These are phyloP conservation scores for Triplophysa siluroides DNA, from an alignment of 2,113 vertebrate genomes.

Conservation along the genomic window DNA sequence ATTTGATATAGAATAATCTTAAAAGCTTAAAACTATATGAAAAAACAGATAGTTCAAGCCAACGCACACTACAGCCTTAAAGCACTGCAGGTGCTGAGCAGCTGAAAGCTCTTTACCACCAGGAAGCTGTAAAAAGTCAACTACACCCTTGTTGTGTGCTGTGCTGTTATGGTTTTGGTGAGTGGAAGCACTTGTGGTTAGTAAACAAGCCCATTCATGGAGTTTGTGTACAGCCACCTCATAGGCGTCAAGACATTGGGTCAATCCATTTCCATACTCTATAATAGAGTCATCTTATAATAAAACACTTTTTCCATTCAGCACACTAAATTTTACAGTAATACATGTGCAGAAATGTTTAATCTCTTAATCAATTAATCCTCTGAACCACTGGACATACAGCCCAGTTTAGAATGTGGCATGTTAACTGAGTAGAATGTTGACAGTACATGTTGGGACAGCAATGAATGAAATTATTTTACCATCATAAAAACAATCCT, in stretches of 20 bases:
- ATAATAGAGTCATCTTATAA: neutral
- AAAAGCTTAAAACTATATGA: constrained; percentile 59
- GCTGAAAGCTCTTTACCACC: constrained; percentile 56
- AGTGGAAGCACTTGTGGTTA: constrained; percentile 55
- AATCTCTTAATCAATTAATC: too few relatives aligned
- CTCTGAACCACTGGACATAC: too few relatives aligned
- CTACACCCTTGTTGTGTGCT: constrained; percentile 50
- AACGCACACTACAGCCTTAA: constrained; percentile 13
- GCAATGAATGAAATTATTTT: too few relatives aligned
- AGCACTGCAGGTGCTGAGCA: constrained; percentile 67
- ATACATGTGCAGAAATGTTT: too few relatives aligned
- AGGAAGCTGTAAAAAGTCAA: constrained; percentile 52
- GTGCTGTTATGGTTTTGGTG: constrained; percentile 49
- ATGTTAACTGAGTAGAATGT: too few relatives aligned
- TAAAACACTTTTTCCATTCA: too few relatives aligned
- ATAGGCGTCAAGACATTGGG: constrained; percentile 43
- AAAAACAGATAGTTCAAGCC: constrained; percentile 63
- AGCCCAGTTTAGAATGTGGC: too few relatives aligned
- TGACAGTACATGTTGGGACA: too few relatives aligned
- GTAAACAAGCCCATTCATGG: constrained; percentile 51
- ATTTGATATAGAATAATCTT: constrained; percentile 32
- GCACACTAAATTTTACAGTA: too few relatives aligned
- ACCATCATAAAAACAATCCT: too few relatives aligned
- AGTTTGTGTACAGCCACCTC: constrained; percentile 41
- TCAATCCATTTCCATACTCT: neutral